Evolutionary conservation across 2,797 vertebrate species (phyloP), one percentile per base, ranked within the genome.

Genomic region (Sebastiscus albofasciatus): DNA sequence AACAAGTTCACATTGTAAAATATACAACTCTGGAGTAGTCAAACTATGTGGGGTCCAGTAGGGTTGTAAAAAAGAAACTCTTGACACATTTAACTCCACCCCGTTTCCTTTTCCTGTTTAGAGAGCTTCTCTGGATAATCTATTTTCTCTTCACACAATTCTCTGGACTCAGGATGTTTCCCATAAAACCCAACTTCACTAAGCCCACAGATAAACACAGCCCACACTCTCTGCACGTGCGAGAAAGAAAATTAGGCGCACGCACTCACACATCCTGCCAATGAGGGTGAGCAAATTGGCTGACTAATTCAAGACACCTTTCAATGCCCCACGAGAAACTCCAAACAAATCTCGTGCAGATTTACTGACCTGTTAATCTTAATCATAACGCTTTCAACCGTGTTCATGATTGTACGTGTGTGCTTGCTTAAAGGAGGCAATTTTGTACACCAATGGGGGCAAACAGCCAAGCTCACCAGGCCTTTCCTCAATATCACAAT

Each of bases 31-130:
- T 24, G 72, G 67, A 49, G 75, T 20, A 20, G 59, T 22, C 9
- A 13, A 86, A 85, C 81, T 84, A 83, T 78, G 90, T 80, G 80
- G 79, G 85, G 69, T 89, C 67, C 72, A 34, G 74, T 4, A 29
- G 49, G 84, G 73, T 62, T 80, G 90, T 90, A 91, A 92, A 49
- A 49, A 49, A 93, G 83, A 86, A 91, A 81, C 82, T 84, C 81
- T 52, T 82, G 86, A 93, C 92, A 89, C 86, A 83, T 87, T 92
- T 90, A 86, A 88, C 91, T 82, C 76, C 84, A 83, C 74, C 84
- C 84, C 1, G 20, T 83, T 94, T 95, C 93, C 94, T 83, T 87
- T 94, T 94, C 93, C 93, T 94, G 93, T 94, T 93, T 90, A 85
- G 86, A 89, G 73, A 91, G 76, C 84, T 66, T 33, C 89, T 88